These are phyloP conservation scores for Notiomystis cincta DNA, from an alignment of 2,113 vertebrate genomes.

Conservation along the genomic window DNA sequence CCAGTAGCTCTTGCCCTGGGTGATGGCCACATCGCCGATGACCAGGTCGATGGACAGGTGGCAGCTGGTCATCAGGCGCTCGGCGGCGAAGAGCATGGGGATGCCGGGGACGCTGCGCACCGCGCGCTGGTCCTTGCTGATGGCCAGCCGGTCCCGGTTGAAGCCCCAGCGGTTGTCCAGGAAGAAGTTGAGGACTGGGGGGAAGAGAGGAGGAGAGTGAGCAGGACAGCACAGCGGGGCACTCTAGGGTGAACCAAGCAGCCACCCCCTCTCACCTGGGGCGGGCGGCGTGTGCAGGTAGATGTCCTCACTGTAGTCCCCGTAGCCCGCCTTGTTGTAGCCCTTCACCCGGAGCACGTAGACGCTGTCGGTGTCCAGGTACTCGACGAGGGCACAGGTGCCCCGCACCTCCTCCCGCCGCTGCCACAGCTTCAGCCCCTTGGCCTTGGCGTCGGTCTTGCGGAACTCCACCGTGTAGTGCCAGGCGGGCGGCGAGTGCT, in stretches of 20 bases:
- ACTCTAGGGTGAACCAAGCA: fast-evolving
- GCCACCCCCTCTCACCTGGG: constrained; percentile 73
- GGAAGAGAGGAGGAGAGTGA: background rate
- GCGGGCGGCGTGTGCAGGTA: constrained; percentile 93
- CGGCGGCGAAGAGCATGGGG: constrained; percentile 82
- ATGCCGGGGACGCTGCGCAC: constrained; percentile 90
- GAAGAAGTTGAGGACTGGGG: constrained; percentile 89
- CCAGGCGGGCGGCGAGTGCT: constrained; percentile 91
- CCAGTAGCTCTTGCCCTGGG: constrained; percentile 95
- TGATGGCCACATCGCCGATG: constrained; percentile 85
- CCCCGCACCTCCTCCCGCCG: constrained; percentile 87
- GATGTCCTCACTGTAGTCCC: constrained; percentile 94
- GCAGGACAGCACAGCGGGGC: fast-evolving
- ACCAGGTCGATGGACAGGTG: constrained; percentile 91
- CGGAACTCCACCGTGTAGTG: constrained; percentile 94
- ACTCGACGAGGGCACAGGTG: constrained; percentile 86
- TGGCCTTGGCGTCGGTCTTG: constrained; percentile 79
- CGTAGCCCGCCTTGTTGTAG: constrained; percentile 92
- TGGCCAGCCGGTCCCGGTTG: constrained; percentile 86
- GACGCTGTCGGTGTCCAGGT: constrained; percentile 88
- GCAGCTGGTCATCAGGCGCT: constrained; percentile 90
- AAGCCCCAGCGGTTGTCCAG: constrained; percentile 92
- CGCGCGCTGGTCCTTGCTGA: constrained; percentile 90
- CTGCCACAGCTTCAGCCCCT: constrained; percentile 82
- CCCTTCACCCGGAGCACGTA: constrained; percentile 91